Percentiles rank a stretch among this genome's conserved stretches.
phyloP scores from a whole-genome alignment of 2,113 vertebrate species.

The Haplotaxodon microlepis region DNA sequence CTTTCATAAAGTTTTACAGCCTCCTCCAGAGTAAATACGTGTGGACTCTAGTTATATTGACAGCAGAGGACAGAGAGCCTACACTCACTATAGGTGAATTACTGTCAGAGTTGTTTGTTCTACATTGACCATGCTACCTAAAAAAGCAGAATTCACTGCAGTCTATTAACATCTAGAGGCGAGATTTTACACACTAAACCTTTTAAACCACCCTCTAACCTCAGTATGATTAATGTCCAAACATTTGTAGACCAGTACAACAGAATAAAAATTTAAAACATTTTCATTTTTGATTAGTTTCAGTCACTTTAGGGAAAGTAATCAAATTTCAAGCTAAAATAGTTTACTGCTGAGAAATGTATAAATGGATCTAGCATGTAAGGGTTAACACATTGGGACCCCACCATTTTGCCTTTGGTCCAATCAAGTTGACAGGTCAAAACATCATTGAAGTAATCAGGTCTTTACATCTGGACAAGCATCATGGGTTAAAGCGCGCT shows the following conservation, averaged over 20 bases:
- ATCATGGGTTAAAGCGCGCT: background rate
- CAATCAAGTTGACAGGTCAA: background rate
- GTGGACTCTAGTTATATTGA: background rate
- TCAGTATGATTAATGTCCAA: background rate
- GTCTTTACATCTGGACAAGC: background rate
- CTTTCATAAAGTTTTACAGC: background rate
- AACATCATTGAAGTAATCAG: background rate
- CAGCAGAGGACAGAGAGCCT: background rate
- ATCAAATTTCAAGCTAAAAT: background rate
- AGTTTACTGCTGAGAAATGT: background rate
- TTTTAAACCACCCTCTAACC: background rate
- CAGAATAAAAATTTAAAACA: background rate
- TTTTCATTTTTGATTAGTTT: background rate
- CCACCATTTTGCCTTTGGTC: background rate
- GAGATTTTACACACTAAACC: background rate
- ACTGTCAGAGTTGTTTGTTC: background rate
- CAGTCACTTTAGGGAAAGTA: background rate
- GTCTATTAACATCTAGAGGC: background rate
- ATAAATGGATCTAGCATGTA: background rate
- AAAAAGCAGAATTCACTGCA: background rate
- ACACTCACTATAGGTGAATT: background rate
- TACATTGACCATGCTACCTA: background rate
- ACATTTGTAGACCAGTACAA: background rate
- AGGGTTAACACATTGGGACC: background rate
- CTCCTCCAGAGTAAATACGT: background rate